These are phyloP conservation scores for Crypturellus undulatus DNA, from an alignment of 2,113 vertebrate species.

Conservation along the genomic window DNA sequence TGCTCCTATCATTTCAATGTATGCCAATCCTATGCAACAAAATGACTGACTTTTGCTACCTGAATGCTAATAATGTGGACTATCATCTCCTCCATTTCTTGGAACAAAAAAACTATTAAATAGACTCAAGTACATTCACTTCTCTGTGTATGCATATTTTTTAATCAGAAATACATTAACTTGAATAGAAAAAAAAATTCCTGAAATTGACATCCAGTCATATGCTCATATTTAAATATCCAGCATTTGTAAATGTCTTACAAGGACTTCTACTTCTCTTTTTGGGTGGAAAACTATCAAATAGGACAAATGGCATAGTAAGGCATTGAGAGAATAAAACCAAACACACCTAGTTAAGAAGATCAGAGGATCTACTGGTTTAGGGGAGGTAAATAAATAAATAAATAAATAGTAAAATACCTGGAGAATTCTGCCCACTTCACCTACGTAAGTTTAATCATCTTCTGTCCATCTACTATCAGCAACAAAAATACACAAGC, in stretches of 20 bases:
- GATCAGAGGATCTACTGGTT: neutral
- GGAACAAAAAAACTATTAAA: neutral
- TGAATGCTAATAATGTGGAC: neutral
- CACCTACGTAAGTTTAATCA: neutral
- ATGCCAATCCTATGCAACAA: neutral
- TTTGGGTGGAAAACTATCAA: neutral
- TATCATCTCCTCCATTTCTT: neutral
- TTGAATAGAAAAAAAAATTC: neutral
- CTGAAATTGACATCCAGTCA: neutral
- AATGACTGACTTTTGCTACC: neutral
- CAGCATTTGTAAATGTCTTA: neutral
- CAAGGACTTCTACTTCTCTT: neutral
- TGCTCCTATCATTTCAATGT: neutral
- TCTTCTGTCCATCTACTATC: neutral
- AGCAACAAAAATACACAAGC: neutral
- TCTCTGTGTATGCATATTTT: neutral
- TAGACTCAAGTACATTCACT: neutral
- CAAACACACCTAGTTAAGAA: neutral
- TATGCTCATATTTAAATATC: neutral
- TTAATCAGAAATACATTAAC: neutral
- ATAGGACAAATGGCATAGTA: neutral
- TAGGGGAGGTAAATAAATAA: neutral
- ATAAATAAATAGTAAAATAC: neutral
- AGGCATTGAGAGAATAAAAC: neutral
- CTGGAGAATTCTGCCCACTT: neutral